Conservation (phyloP, 1,140 invertebrate species). For the Megalonaias nervosa region DNA sequence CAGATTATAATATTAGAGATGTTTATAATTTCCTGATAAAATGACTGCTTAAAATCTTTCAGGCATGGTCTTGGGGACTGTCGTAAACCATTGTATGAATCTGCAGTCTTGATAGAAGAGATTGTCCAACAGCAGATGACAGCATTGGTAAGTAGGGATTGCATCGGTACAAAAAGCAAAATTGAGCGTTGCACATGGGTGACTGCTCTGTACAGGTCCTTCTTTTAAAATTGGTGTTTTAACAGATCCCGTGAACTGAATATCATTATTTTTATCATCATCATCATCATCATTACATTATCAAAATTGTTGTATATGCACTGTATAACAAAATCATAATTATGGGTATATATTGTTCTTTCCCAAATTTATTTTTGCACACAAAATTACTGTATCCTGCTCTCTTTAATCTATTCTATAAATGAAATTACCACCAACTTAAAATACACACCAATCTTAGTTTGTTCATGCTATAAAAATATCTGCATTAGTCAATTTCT, state of each 20-base stretch:
- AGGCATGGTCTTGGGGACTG: conserved; percentile 82
- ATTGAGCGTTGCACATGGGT: neutral
- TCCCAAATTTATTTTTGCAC: too few species aligned
- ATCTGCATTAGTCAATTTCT: too few species aligned
- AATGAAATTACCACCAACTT: too few species aligned
- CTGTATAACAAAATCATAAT: too few species aligned
- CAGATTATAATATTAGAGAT: neutral
- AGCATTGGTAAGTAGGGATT: conserved; percentile 47
- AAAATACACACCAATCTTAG: too few species aligned
- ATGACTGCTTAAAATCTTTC: conserved; percentile 16
- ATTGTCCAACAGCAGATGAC: conserved; percentile 78
- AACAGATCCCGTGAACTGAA: neutral
- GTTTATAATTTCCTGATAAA: neutral
- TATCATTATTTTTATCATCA: neutral
- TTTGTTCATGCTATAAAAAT: too few species aligned
- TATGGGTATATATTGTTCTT: too few species aligned
- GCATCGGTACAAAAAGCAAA: neutral
- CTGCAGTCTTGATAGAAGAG: conserved; percentile 79
- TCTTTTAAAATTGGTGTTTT: neutral
- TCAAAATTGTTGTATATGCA: too few species aligned
- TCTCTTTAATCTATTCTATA: too few species aligned
- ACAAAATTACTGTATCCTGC: too few species aligned
- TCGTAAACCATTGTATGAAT: conserved; percentile 77
- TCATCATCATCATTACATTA: neutral
- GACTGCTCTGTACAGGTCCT: neutral